Conservation (phyloP, 2,113 vertebrate genomes). For the Oreocharis arfaki region DNA sequence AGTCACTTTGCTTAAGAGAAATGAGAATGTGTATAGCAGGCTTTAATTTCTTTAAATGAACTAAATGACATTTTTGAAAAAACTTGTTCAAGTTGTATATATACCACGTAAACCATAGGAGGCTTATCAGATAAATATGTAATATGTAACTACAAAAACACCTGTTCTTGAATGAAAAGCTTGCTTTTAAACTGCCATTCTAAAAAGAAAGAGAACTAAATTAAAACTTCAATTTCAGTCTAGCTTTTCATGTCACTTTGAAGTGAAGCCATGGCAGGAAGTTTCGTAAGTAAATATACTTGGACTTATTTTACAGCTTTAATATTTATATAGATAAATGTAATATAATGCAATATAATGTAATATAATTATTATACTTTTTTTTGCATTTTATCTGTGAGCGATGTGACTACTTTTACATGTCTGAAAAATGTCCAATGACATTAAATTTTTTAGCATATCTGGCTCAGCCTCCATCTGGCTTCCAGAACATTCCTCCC, state of each 20-base stretch:
- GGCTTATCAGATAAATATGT: neutral
- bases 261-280: neutral
- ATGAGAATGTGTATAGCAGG: neutral
- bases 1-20: neutral
- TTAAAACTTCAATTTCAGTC: neutral
- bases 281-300: neutral
- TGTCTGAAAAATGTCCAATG: neutral
- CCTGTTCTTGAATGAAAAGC: neutral
- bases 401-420: neutral
- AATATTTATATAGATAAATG: neutral
- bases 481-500: neutral
- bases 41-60: neutral
- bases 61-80: neutral
- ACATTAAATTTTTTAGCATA: neutral
- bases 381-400: neutral
- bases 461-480: neutral
- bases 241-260: neutral
- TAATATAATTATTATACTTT: neutral
- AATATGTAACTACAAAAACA: neutral
- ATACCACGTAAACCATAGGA: neutral
- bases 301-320: neutral
- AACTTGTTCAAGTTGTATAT: neutral
- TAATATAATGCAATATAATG: too few species aligned
- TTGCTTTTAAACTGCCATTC: neutral
- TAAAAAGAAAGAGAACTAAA: neutral